These are phyloP conservation scores for Eupeodes latifasciatus DNA, from an alignment of 2,888 invertebrate genomes.

Conservation along the genomic window DNA sequence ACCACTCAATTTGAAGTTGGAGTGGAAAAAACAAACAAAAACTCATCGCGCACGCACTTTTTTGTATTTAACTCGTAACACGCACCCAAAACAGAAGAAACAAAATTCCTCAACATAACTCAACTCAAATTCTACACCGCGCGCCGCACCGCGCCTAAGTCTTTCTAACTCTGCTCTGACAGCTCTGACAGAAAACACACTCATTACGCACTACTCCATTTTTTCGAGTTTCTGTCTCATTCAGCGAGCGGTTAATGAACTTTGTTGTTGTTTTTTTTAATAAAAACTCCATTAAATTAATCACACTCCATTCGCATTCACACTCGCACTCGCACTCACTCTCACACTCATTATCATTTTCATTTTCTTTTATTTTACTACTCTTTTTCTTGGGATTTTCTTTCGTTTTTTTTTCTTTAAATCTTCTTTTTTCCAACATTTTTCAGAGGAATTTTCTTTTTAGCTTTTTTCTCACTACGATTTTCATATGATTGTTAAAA, in stretches of 20 bases:
- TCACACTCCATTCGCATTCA: slow-evolving; percentile 22
- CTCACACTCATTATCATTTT: too few species aligned
- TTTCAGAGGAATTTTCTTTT: slow-evolving; percentile 26
- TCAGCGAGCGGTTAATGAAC: slow-evolving; percentile 48
- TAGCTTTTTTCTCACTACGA: slow-evolving; percentile 32
- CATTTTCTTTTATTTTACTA: not conserved
- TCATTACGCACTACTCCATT: slow-evolving; percentile 23
- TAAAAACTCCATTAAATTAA: slow-evolving; percentile 19
- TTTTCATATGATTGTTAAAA: slow-evolving; percentile 7
- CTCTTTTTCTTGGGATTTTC: slow-evolving; percentile 42
- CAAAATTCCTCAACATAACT: slow-evolving; percentile 15
- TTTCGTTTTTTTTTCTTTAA: not conserved
- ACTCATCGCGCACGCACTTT: slow-evolving; percentile 45
- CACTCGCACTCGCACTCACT: too few species aligned
- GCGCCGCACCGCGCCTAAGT: not conserved
- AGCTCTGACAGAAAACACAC: slow-evolving; percentile 12
- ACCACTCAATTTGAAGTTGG: slow-evolving; percentile 2
- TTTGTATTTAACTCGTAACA: not conserved
- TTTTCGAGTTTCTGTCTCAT: slow-evolving; percentile 17
- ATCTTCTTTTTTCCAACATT: slow-evolving; percentile 12
- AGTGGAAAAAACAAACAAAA: slow-evolving; percentile 13
- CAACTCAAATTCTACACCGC: slow-evolving; percentile 28
- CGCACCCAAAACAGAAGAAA: slow-evolving; percentile 23
- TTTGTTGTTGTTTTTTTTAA: not conserved
- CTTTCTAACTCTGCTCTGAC: not conserved